Evolutionary conservation across 2,113 vertebrate species (phyloP).

Genomic region (Ameiurus melas): DNA sequence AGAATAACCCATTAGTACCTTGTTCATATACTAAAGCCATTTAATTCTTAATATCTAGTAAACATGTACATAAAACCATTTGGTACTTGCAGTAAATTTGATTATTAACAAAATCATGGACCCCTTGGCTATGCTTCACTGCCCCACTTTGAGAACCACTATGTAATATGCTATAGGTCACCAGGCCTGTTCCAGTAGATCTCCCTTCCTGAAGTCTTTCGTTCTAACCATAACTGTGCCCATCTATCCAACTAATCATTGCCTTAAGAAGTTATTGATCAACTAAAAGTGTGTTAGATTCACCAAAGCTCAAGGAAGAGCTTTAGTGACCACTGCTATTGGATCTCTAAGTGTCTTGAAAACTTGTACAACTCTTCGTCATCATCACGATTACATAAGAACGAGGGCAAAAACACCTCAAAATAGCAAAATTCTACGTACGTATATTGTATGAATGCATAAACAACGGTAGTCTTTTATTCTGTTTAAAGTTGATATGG

Average conservation of each 20-base stretch:
- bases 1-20: background rate
- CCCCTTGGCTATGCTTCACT: background rate
- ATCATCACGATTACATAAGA: background rate
- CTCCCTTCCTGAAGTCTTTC: too few species aligned
- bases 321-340: too few species aligned
- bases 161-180: too few species aligned
- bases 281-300: too few species aligned
- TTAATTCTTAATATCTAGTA: background rate
- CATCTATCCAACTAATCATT: too few species aligned
- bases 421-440: background rate
- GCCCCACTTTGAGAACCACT: background rate
- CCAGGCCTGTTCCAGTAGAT: too few species aligned
- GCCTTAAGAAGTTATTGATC: too few species aligned
- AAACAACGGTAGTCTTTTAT: background rate
- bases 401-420: background rate
- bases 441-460: too few species aligned
- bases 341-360: background rate
- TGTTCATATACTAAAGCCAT: background rate
- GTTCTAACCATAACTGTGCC: too few species aligned
- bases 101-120: background rate
- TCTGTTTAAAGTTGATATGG: conserved; percentile 1
- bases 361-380: background rate
- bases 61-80: background rate
- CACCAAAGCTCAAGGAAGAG: too few species aligned
- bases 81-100: background rate